Evolutionary conservation across 2,888 invertebrate species (phyloP).

Genomic region (Antheraea assamensis): DNA sequence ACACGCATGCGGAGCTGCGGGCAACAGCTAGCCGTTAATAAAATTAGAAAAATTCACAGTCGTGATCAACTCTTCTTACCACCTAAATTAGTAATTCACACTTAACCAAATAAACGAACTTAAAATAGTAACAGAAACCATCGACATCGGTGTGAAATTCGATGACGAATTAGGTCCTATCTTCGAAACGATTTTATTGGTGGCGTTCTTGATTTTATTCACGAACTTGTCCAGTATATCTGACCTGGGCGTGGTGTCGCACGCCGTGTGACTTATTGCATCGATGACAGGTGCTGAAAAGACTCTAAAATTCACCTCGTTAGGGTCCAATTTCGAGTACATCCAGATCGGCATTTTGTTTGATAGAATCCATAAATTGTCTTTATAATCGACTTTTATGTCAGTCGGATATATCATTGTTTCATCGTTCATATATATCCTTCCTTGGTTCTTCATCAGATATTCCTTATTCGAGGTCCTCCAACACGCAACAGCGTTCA

Average conservation of each 20-base stretch:
- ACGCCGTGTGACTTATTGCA: conserved; percentile 87
- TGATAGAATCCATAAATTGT: conserved; percentile 88
- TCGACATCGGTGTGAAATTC: conserved; percentile 41
- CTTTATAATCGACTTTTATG: conserved; percentile 87
- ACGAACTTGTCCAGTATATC: conserved; percentile 81
- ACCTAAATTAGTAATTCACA: conserved; percentile 14
- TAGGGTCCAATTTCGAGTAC: conserved; percentile 83
- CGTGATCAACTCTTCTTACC: background rate
- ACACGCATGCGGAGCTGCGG: no score
- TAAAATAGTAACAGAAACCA: conserved; percentile 41
- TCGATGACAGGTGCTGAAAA: conserved; percentile 86
- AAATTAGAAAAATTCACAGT: background rate
- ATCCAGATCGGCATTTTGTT: conserved; percentile 88
- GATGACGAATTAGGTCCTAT: conserved; percentile 51
- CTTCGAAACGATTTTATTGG: conserved; percentile 54
- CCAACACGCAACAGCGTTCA: conserved; percentile 91
- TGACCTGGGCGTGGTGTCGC: conserved; percentile 83
- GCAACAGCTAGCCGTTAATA: no score
- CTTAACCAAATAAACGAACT: conserved; percentile 43
- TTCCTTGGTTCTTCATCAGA: conserved; percentile 86
- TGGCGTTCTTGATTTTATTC: conserved; percentile 75
- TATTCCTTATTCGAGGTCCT: conserved; percentile 86
- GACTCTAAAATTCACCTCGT: conserved; percentile 87
- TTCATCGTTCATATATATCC: conserved; percentile 86
- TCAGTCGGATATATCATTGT: conserved; percentile 91